phyloP scores from a whole-genome alignment of 2,888 invertebrate species.

The Diadegma fenestrale region DNA sequence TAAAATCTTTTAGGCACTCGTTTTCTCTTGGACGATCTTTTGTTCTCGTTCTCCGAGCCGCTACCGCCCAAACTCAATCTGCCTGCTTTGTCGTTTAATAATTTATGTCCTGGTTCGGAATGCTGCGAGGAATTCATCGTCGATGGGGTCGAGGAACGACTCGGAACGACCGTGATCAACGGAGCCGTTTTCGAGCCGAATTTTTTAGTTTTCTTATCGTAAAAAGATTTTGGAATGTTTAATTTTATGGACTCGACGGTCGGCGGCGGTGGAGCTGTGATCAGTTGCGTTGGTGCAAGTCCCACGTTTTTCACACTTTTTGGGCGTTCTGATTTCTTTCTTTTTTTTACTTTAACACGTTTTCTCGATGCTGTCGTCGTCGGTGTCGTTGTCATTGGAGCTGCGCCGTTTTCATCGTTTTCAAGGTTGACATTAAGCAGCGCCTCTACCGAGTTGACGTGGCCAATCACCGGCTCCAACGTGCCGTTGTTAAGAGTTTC shows the following conservation, averaged over 20 bases:
- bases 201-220: constrained; percentile 77
- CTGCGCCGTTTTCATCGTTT: background rate
- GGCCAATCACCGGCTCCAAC: constrained; percentile 42
- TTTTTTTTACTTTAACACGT: constrained; percentile 66
- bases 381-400: background rate
- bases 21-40: constrained; percentile 92
- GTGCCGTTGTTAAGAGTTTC: constrained; percentile 80
- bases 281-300: background rate
- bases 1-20: constrained; percentile 94
- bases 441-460: constrained; percentile 34
- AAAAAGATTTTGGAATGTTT: constrained; percentile 87
- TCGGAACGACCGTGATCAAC: constrained; percentile 69
- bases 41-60: constrained; percentile 88
- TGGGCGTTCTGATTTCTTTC: constrained; percentile 77
- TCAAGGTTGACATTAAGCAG: constrained; percentile 21
- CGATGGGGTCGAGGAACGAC: constrained; percentile 73
- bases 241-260: constrained; percentile 87
- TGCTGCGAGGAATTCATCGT: constrained; percentile 64
- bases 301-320: constrained; percentile 57
- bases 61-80: constrained; percentile 77
- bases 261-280: constrained; percentile 79
- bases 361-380: constrained; percentile 51
- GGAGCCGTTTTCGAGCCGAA: constrained; percentile 69
- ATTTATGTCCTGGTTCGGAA: constrained; percentile 16
- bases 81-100: constrained; percentile 46